These are phyloP conservation scores for Rhinoderma darwinii DNA, from an alignment of 2,113 vertebrate species.

Conservation along the genomic window DNA sequence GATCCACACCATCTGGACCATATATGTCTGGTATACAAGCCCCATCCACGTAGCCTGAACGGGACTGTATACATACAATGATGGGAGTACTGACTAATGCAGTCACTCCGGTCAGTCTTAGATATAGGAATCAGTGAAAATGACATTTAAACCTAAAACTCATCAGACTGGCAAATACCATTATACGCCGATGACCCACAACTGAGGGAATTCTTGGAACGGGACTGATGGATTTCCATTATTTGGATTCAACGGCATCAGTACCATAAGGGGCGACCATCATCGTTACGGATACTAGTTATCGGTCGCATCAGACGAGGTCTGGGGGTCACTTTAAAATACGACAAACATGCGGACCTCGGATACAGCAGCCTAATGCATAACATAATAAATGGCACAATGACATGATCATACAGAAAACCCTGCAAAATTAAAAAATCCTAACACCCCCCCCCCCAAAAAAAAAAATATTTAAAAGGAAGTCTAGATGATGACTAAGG, in stretches of 20 bases:
- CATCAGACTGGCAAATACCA: not conserved
- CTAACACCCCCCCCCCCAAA: not conserved
- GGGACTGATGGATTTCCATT: not conserved
- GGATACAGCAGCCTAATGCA: no score
- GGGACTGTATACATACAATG: not conserved
- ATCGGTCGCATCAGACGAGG: not conserved
- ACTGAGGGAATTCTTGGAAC: not conserved
- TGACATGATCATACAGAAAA: not conserved
- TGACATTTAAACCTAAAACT: not conserved
- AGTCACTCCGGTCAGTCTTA: not conserved
- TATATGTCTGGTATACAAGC: not conserved
- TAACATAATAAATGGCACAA: not conserved
- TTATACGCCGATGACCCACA: not conserved
- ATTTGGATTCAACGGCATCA: not conserved
- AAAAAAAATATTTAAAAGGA: not conserved
- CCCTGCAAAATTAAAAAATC: not conserved
- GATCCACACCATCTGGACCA: constrained; percentile 14
- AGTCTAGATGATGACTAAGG: not conserved
- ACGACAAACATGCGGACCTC: not conserved
- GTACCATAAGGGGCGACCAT: not conserved
- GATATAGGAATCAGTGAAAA: no score
- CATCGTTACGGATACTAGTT: no score
- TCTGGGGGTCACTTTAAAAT: not conserved
- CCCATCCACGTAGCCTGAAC: not conserved
- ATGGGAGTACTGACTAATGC: not conserved